phyloP scores from a whole-genome alignment of 2,797 vertebrate genomes.

The Trachurus trachurus region DNA sequence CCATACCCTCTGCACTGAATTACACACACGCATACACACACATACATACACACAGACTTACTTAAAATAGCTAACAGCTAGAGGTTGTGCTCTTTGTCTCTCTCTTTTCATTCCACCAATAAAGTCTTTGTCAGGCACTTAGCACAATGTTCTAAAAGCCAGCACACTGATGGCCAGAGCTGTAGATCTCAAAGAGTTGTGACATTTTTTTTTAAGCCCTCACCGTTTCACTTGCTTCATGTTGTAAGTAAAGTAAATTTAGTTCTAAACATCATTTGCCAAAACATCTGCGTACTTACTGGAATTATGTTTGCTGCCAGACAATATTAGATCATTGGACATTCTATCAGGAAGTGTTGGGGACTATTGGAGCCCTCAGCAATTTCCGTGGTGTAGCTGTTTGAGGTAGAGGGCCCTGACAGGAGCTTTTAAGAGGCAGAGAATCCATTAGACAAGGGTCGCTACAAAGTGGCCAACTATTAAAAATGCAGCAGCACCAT shows the following conservation, averaged over 20 bases:
- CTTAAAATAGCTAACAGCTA: conserved; percentile 46
- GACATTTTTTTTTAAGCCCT: conserved; percentile 27
- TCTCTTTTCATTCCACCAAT: conserved; percentile 65
- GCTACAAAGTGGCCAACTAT: conserved; percentile 88
- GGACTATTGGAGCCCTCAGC: conserved; percentile 66
- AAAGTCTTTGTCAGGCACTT: conserved; percentile 73
- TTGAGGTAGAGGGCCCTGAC: conserved; percentile 78
- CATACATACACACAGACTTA: conserved; percentile 17
- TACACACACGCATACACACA: conserved; percentile 2
- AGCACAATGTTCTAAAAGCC: conserved; percentile 62
- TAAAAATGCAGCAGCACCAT: conserved; percentile 90
- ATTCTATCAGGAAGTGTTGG: conserved; percentile 66
- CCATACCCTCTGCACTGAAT: conserved; percentile 36
- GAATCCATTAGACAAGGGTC: conserved; percentile 87
- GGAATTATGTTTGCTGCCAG: conserved; percentile 63
- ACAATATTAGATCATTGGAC: conserved; percentile 62
- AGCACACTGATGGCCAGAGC: conserved; percentile 49
- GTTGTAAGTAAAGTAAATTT: conserved; percentile 45
- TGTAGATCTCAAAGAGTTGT: conserved; percentile 28
- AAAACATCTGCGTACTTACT: conserved; percentile 55
- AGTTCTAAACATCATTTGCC: conserved; percentile 40
- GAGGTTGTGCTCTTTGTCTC: conserved; percentile 58
- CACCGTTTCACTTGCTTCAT: conserved; percentile 29
- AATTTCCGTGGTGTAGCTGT: conserved; percentile 75
- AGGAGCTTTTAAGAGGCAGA: conserved; percentile 84